These are phyloP conservation scores for Coregonus ussuriensis DNA, from an alignment of 2,797 vertebrate species.

Conservation along the genomic window DNA sequence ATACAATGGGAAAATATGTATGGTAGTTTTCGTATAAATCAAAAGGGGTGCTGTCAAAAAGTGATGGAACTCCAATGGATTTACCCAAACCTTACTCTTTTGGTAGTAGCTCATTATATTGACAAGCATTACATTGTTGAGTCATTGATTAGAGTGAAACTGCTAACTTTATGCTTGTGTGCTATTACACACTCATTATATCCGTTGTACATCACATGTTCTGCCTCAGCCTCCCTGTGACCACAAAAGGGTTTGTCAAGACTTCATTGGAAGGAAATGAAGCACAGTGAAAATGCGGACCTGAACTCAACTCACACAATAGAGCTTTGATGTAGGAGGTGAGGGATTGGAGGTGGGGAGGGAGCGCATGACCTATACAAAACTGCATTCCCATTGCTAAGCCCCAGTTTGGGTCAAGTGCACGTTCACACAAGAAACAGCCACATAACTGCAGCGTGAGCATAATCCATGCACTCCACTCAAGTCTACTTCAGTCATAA, in stretches of 20 bases:
- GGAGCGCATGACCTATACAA: not conserved
- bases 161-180: not conserved
- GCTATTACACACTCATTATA: not conserved
- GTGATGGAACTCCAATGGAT: no score
- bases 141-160: not conserved
- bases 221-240: no score
- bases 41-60: no score
- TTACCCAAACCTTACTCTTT: no score
- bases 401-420: not conserved
- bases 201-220: no score
- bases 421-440: not conserved
- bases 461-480: not conserved
- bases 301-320: conserved; percentile 6
- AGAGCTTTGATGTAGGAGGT: not conserved
- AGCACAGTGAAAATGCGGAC: conserved; percentile 12
- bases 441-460: not conserved
- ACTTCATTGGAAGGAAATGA: not conserved
- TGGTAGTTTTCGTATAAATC: no score
- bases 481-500: not conserved
- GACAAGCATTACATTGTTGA: no score
- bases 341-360: not conserved
- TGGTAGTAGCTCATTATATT: no score
- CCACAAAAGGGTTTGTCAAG: not conserved
- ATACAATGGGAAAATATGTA: no score
- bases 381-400: not conserved